A percentile compares a stretch with the other conserved stretches of the same genome.
phyloP scores from a whole-genome alignment of 2,113 vertebrate genomes.

The Centropus unirufus region DNA sequence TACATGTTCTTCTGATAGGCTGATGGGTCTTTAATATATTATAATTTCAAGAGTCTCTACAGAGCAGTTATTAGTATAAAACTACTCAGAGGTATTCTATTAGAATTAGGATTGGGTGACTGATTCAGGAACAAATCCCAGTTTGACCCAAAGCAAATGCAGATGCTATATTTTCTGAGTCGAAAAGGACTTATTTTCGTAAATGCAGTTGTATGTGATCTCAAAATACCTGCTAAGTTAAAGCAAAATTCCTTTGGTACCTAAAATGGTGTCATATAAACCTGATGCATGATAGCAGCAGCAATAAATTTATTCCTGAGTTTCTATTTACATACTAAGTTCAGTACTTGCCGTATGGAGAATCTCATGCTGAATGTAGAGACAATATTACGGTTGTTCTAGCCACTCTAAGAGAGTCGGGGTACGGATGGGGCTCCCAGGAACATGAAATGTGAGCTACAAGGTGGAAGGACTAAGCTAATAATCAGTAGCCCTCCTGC shows the following conservation, averaged over 20 bases:
- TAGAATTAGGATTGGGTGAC: conserved; percentile 71
- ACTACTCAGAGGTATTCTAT: conserved; percentile 71
- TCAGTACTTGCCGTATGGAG: background rate
- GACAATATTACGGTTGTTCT: background rate
- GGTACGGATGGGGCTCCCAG: background rate
- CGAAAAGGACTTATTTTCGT: background rate
- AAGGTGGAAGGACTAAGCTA: background rate
- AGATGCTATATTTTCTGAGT: conserved; percentile 5
- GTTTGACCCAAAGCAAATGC: conserved; percentile 15
- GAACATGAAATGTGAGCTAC: background rate
- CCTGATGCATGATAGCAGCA: background rate
- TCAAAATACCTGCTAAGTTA: background rate
- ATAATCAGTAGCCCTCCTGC: background rate
- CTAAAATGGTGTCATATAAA: background rate
- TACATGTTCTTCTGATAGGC: conserved; percentile 77
- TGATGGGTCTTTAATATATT: conserved; percentile 78
- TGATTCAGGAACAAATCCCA: conserved; percentile 55
- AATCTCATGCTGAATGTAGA: background rate
- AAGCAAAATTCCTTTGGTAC: background rate
- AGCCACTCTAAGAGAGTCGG: background rate
- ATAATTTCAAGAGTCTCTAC: conserved; percentile 75
- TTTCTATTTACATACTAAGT: background rate
- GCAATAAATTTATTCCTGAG: background rate
- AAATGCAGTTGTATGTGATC: background rate
- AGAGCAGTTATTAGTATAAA: conserved; percentile 75